phyloP scores from a whole-genome alignment of 2,113 vertebrate species.

The Nibea albiflora region DNA sequence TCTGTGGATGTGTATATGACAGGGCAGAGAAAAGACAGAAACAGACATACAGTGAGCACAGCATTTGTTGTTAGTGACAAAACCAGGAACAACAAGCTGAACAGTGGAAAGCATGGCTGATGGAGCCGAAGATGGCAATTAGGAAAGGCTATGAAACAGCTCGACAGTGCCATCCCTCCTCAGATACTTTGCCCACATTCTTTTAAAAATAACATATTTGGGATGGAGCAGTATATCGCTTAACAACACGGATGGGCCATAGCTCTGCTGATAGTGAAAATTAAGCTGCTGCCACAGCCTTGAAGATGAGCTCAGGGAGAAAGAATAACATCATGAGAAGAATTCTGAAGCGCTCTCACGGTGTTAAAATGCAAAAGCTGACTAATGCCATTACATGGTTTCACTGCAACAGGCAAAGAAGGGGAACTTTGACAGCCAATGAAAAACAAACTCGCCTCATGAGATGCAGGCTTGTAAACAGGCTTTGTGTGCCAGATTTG shows the following conservation, averaged over 20 bases:
- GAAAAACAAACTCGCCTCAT: constrained; percentile 48
- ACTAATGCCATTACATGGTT: constrained; percentile 67
- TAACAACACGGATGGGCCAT: constrained; percentile 35
- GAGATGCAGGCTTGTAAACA: constrained; percentile 55
- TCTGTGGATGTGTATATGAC: constrained; percentile 24
- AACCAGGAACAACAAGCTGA: constrained; percentile 48
- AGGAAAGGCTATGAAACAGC: constrained; percentile 74
- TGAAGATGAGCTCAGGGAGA: constrained; percentile 66
- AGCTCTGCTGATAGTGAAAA: constrained; percentile 66
- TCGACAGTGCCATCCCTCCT: constrained; percentile 49
- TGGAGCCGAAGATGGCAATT: constrained; percentile 70
- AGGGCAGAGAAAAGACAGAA: constrained; percentile 7
- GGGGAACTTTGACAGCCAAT: constrained; percentile 49
- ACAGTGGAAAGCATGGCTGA: constrained; percentile 54
- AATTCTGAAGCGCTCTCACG: constrained; percentile 50
- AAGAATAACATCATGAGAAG: constrained; percentile 53
- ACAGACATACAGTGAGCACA: neutral
- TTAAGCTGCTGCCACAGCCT: constrained; percentile 61
- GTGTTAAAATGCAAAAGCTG: constrained; percentile 59
- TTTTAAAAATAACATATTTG: constrained; percentile 59
- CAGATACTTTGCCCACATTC: constrained; percentile 53
- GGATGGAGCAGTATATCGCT: constrained; percentile 23
- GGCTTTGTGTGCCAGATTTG: constrained; percentile 44
- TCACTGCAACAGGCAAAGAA: constrained; percentile 54
- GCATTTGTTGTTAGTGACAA: constrained; percentile 44